Conservation (phyloP, 1,140 invertebrate genomes). For the Maniola jurtina region DNA sequence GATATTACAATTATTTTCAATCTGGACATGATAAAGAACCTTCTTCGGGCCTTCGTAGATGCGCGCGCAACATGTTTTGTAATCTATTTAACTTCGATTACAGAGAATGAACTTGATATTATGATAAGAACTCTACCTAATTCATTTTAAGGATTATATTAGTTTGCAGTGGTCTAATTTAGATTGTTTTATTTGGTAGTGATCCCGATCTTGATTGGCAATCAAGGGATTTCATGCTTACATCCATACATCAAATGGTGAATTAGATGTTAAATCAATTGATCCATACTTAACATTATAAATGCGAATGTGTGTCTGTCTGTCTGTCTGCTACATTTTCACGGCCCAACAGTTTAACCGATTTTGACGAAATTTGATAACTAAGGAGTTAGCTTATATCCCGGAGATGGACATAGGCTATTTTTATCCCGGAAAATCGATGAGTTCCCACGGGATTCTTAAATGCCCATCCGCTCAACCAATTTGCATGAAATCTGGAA, state of each 20-base stretch:
- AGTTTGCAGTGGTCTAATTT: neutral
- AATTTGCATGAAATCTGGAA: too few species aligned
- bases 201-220: conserved; percentile 3
- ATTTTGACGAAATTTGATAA: too few species aligned
- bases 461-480: too few species aligned
- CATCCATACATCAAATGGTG: neutral
- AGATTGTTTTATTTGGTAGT: conserved; percentile 14
- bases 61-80: conserved; percentile 57
- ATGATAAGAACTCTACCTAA: conserved; percentile 1
- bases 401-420: too few species aligned
- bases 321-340: too few species aligned
- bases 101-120: conserved; percentile 8
- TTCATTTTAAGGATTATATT: conserved; percentile 5
- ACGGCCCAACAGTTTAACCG: too few species aligned
- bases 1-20: neutral
- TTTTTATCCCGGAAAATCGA: too few species aligned
- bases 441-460: too few species aligned
- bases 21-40: conserved; percentile 37
- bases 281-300: too few species aligned
- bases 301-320: too few species aligned
- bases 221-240: neutral
- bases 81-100: conserved; percentile 54
- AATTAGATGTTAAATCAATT: too few species aligned
- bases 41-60: conserved; percentile 22
- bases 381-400: too few species aligned